Conservation (phyloP, 1,140 invertebrate species). For the Drosophila neocordata region DNA sequence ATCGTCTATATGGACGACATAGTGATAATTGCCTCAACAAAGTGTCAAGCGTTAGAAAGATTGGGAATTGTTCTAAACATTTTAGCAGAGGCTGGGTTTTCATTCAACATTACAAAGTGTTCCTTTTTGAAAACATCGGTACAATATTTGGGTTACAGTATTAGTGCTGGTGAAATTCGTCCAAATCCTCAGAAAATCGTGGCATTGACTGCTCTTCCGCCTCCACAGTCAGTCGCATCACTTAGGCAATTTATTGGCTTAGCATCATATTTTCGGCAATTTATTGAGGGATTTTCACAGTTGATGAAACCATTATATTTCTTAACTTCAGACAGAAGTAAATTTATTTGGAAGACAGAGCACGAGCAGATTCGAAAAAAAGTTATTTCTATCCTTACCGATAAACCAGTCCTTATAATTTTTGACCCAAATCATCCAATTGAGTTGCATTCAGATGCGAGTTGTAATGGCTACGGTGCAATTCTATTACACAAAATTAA, state of each 20-base stretch:
- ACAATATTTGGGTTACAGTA: neutral
- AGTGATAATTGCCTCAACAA: conserved; percentile 29
- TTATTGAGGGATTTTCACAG: conserved; percentile 16
- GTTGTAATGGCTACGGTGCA: too few relatives aligned
- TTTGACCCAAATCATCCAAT: too few relatives aligned
- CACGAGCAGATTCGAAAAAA: conserved; percentile 11
- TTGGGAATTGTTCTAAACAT: too few relatives aligned
- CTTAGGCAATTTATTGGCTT: conserved; percentile 14
- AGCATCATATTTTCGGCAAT: conserved; percentile 16
- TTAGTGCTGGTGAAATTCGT: conserved; percentile 2
- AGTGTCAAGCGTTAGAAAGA: too few relatives aligned
- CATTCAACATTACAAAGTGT: neutral
- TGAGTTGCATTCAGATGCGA: too few relatives aligned
- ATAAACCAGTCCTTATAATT: conserved; percentile 19
- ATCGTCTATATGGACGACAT: conserved; percentile 44
- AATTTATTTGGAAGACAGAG: conserved; percentile 25
- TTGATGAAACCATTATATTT: neutral
- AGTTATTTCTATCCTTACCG: conserved; percentile 3
- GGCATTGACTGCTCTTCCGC: conserved; percentile 15
- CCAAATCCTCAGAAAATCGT: conserved; percentile 20
- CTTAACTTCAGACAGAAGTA: conserved; percentile 19
- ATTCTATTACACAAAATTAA: too few relatives aligned
- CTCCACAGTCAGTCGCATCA: conserved; percentile 12
- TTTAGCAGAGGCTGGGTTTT: neutral
- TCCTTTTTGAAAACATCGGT: neutral